Conservation (phyloP, 2,113 vertebrate species). For the Protobothrops flavoviridis region DNA sequence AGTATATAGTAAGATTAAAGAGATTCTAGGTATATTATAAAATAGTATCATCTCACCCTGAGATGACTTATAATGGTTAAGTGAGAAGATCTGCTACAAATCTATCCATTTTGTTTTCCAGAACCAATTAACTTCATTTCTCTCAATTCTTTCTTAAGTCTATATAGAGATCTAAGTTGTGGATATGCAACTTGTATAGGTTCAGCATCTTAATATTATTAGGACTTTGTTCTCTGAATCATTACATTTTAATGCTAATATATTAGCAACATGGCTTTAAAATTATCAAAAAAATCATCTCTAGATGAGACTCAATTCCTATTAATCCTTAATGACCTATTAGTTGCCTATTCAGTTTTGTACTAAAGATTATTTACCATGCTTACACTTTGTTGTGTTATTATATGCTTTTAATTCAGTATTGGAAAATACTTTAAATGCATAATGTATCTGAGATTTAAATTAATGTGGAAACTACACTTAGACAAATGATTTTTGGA, state of each 20-base stretch:
- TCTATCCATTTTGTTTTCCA: not conserved
- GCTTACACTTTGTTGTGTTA: not conserved
- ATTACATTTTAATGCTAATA: slow-evolving; percentile 11
- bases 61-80: not conserved
- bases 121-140: not conserved
- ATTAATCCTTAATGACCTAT: slow-evolving; percentile 50
- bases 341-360: slow-evolving; percentile 41
- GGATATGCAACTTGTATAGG: not conserved
- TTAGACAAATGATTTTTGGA: not conserved
- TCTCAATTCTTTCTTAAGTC: not conserved
- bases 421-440: not conserved
- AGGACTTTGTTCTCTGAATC: slow-evolving; percentile 13
- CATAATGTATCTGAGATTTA: not conserved
- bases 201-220: not conserved
- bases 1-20: not conserved
- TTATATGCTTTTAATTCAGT: not conserved
- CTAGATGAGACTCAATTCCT: slow-evolving; percentile 50
- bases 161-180: slow-evolving; percentile 17
- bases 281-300: slow-evolving; percentile 42
- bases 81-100: not conserved
- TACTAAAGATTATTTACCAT: not conserved
- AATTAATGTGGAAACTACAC: not conserved
- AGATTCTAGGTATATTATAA: not conserved
- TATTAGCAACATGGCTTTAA: slow-evolving; percentile 20
- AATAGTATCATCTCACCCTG: not conserved